Evolutionary conservation across 1,140 invertebrate species (phyloP).

Genomic region (Leptoteleia sp.): DNA sequence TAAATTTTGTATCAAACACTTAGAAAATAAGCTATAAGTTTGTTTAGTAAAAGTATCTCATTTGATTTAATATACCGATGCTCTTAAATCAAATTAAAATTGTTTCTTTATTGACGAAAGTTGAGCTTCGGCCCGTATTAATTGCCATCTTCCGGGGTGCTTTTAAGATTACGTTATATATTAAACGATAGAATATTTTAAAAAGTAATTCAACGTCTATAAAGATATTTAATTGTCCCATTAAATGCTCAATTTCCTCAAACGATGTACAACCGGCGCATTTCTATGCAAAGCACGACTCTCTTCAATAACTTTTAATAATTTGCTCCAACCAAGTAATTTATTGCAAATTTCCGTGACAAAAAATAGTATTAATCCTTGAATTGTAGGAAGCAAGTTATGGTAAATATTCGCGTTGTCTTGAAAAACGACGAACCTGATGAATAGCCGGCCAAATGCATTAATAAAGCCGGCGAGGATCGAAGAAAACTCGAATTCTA

Average conservation of each 20-base stretch:
- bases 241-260: neutral
- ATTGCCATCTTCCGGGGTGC: too few species aligned
- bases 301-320: constrained; percentile 23
- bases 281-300: constrained; percentile 16
- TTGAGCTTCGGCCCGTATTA: too few species aligned
- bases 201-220: too few species aligned
- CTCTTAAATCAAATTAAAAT: too few species aligned
- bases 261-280: constrained; percentile 11
- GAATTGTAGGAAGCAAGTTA: constrained; percentile 38
- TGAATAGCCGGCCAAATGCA: constrained; percentile 45
- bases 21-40: too few species aligned
- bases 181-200: too few species aligned
- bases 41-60: too few species aligned
- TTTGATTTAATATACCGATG: too few species aligned
- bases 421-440: constrained; percentile 56
- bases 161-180: too few species aligned
- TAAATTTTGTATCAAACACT: too few species aligned
- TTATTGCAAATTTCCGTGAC: constrained; percentile 40
- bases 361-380: constrained; percentile 52
- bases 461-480: constrained; percentile 67
- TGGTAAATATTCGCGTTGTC: constrained; percentile 38
- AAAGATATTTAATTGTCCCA: too few species aligned
- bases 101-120: too few species aligned
- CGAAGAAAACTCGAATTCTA: constrained; percentile 78
- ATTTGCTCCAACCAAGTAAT: constrained; percentile 32